phyloP scores from a whole-genome alignment of 2,888 invertebrate genomes.

The Drosophila lacicola region DNA sequence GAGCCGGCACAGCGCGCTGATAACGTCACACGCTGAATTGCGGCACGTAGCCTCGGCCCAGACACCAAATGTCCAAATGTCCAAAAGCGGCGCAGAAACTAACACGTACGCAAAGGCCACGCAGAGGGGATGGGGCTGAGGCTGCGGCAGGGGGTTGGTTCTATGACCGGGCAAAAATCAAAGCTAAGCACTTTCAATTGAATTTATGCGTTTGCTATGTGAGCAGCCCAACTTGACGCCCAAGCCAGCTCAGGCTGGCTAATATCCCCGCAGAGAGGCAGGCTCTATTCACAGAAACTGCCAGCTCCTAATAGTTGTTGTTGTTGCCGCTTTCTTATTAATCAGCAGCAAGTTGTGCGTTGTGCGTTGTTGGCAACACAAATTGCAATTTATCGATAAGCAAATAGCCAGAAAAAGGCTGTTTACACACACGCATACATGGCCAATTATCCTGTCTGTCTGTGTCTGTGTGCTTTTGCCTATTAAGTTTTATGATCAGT shows the following conservation, averaged over 20 bases:
- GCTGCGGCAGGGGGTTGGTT: neutral
- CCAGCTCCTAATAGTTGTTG: conserved; percentile 27
- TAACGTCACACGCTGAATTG: conserved; percentile 75
- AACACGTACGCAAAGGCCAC: conserved; percentile 68
- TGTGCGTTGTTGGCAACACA: conserved; percentile 38
- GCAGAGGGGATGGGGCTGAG: rapidly evolving
- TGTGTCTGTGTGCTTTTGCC: conserved; percentile 49
- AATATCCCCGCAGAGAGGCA: conserved; percentile 66
- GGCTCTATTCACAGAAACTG: conserved; percentile 7
- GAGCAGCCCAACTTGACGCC: conserved; percentile 34
- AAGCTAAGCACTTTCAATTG: conserved; percentile 82
- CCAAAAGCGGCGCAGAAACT: conserved; percentile 67
- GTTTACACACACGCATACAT: conserved; percentile 66
- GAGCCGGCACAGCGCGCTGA: conserved; percentile 41
- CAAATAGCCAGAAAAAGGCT: conserved; percentile 76
- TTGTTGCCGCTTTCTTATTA: conserved; percentile 68
- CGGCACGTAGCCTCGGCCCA: conserved; percentile 68
- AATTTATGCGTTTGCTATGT: conserved; percentile 81
- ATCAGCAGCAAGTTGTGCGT: conserved; percentile 67
- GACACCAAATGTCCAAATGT: conserved; percentile 71
- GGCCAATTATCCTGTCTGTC: conserved; percentile 57
- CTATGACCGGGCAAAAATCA: conserved; percentile 65
- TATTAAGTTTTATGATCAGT: conserved; percentile 81
- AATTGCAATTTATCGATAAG: conserved; percentile 80
- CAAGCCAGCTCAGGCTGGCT: conserved; percentile 54